Evolutionary conservation across 2,113 vertebrate genomes (phyloP), one percentile per base, ranked within the genome.

Genomic region (Dipodomys spectabilis): DNA sequence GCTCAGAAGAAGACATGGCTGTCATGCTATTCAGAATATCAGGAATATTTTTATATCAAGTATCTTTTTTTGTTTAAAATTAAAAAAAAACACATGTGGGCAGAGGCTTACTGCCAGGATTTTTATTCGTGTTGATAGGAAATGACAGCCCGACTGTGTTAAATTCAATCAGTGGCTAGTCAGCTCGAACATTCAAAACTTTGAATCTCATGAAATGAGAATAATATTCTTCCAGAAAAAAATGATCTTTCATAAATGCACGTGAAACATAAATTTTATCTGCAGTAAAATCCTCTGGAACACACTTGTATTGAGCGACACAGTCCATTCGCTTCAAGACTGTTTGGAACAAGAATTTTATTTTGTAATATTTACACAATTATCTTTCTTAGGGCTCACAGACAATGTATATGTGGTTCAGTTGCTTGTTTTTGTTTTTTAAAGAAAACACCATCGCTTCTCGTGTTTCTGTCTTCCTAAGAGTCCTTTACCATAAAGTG

Each of bases 161-260:
- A 91, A 97, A 98, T 95, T 97, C 97, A 97, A 25, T 95, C 96
- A 95, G 45, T 93, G 94, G 82, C 92, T 92, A 95, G 69, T 87
- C 85, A 94, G 16, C 78, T 94, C 77, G 87, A 97, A 97, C 97
- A 91, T n/a, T 84, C 85, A 95, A 94, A 94, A 85, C 11, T 32
- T 65, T 75, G 67, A 94, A 75, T 86, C 27, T n/a, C 4, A 0
- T 92, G 91, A 78, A 83, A 94, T 88, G 25, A 78, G 65, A 84
- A 96, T 18, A 12, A 91, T 96, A 87, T 44, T 64, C 27, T 35
- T 62, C 64, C 78, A 80, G 88, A 94, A 93, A 85, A 95, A 91
- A 53, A 15, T 87, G 96, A 81, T 79, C 80, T 94, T 64, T 30
- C 28, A 49, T 69, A 96, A 67, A 4, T 57, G 8, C 71, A n/a